phyloP scores from a whole-genome alignment of 2,113 vertebrate species.

The Myrmecobius fasciatus region DNA sequence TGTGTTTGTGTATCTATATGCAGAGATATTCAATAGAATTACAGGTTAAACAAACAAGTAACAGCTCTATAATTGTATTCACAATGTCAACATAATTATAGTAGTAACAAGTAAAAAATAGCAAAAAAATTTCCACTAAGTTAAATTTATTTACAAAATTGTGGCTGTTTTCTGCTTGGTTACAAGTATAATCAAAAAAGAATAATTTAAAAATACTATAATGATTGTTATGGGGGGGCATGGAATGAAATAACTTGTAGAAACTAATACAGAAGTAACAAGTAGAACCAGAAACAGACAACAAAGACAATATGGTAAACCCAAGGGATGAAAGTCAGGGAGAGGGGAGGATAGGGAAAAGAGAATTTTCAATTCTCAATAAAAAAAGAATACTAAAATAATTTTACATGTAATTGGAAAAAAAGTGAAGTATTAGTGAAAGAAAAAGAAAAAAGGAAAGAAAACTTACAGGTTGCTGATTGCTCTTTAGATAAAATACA shows the following conservation, averaged over 20 bases:
- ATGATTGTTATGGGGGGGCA: background rate
- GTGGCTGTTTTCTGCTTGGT: background rate
- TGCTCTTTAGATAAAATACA: background rate
- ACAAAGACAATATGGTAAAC: background rate
- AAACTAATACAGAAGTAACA: background rate
- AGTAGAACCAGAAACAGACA: background rate
- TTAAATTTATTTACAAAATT: conserved; percentile 41
- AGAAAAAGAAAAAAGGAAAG: background rate
- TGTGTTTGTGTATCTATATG: background rate
- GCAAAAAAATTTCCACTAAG: background rate
- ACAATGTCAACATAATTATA: background rate
- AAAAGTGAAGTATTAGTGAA: background rate
- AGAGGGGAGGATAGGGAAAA: background rate
- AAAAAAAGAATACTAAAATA: background rate
- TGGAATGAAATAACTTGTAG: background rate
- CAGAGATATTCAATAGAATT: background rate
- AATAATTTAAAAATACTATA: background rate
- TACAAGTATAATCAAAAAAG: background rate
- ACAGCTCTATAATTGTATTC: conserved; percentile 9
- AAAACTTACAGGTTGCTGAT: background rate
- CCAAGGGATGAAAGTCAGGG: background rate
- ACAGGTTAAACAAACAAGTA: conserved; percentile 2
- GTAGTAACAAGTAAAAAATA: background rate
- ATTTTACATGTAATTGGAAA: background rate
- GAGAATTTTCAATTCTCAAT: background rate